Conservation (phyloP, 1,140 invertebrate genomes). For the Zaprionus kolodkinae region DNA sequence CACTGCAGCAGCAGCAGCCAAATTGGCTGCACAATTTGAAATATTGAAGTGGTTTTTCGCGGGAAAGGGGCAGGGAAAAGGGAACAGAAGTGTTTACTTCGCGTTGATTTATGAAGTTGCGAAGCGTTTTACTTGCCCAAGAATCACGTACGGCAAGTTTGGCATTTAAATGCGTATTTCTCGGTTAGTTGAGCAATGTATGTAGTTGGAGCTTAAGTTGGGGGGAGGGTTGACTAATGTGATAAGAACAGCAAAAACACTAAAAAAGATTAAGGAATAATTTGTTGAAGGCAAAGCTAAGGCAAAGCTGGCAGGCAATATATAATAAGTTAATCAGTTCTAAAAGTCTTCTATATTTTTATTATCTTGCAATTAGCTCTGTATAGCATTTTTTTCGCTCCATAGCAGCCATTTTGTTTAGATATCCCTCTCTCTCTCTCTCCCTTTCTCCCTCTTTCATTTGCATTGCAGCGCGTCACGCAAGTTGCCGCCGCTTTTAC, state of each 20-base stretch:
- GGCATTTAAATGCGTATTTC: constrained; percentile 27
- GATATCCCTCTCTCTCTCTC: too few relatives aligned
- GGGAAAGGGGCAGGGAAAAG: neutral
- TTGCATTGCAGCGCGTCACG: constrained; percentile 15
- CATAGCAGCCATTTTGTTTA: neutral
- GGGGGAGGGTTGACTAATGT: too few relatives aligned
- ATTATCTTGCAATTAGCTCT: neutral
- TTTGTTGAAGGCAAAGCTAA: too few relatives aligned
- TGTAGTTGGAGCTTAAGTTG: neutral
- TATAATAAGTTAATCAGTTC: too few relatives aligned
- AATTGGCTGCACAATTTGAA: constrained; percentile 58
- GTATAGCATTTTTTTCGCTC: neutral
- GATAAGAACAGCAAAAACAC: too few relatives aligned
- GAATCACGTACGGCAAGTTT: constrained; percentile 27
- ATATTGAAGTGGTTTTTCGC: constrained; percentile 67
- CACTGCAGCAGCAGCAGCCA: constrained; percentile 4
- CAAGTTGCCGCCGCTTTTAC: constrained; percentile 11
- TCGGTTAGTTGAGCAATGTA: constrained; percentile 4
- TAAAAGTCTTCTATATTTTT: too few relatives aligned
- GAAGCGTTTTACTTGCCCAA: constrained; percentile 22
- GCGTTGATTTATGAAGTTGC: constrained; percentile 64
- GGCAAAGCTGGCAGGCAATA: too few relatives aligned
- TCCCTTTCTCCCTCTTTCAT: neutral
- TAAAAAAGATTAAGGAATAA: too few relatives aligned
- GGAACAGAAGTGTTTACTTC: constrained; percentile 46